phyloP scores from a whole-genome alignment of 2,113 vertebrate genomes.

The Leptocoma aspasia region DNA sequence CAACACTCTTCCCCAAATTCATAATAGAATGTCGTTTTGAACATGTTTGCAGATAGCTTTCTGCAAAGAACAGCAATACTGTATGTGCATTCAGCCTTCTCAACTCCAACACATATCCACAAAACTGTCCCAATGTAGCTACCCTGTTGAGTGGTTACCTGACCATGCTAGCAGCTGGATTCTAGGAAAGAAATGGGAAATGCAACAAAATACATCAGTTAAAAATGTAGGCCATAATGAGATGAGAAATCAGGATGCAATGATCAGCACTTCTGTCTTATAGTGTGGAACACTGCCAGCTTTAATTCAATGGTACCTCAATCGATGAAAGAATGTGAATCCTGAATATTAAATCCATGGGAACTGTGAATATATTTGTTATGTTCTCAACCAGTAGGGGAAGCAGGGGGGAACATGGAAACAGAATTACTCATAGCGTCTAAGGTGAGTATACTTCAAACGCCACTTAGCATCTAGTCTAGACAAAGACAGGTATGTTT shows the following conservation, averaged over 20 bases:
- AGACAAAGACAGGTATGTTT: neutral
- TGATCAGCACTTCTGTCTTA: slow-evolving; percentile 41
- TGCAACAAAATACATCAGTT: neutral
- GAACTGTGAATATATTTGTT: neutral
- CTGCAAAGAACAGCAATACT: neutral
- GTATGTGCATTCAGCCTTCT: neutral
- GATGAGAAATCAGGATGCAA: slow-evolving; percentile 19
- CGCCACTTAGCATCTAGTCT: neutral
- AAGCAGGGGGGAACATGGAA: slow-evolving; percentile 37
- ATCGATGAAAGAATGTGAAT: slow-evolving; percentile 32
- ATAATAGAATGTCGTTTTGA: neutral
- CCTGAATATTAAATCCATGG: slow-evolving; percentile 11
- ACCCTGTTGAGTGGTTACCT: neutral
- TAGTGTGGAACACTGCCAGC: slow-evolving; percentile 21
- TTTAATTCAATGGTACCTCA: slow-evolving; percentile 35
- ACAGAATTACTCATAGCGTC: slow-evolving; percentile 2
- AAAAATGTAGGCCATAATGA: slow-evolving; percentile 9
- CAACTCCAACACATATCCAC: neutral
- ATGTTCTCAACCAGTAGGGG: slow-evolving; percentile 3
- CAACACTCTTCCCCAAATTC: neutral
- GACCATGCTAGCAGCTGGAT: neutral
- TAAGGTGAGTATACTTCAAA: neutral
- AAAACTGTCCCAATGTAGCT: neutral
- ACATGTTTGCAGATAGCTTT: neutral
- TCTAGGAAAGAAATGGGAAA: neutral